A percentile compares a stretch with the other conserved stretches of the same genome.
These are phyloP conservation scores for Arctocebus calabarensis DNA, from an alignment of 2,797 vertebrate genomes.

Conservation along the genomic window DNA sequence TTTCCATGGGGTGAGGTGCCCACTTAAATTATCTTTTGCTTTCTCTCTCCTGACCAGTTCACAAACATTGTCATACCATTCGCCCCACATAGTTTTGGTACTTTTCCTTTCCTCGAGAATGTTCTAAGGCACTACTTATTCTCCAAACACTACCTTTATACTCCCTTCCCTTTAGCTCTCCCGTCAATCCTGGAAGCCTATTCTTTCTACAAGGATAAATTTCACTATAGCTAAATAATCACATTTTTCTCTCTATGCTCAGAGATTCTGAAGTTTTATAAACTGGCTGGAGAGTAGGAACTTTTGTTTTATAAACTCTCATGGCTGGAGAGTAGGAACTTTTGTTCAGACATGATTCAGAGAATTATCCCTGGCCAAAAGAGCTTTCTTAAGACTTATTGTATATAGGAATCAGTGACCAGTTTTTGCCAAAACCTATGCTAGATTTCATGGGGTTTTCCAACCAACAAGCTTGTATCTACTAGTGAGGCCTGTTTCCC, in stretches of 20 bases:
- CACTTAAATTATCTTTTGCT: background rate
- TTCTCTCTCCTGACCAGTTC: background rate
- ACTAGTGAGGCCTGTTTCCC: background rate
- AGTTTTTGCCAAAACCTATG: background rate
- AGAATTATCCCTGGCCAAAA: background rate
- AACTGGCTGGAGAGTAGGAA: background rate
- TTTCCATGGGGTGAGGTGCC: background rate
- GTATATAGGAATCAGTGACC: background rate
- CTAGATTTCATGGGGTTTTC: background rate
- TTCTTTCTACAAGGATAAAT: background rate
- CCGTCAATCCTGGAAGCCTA: background rate
- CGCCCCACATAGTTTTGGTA: background rate
- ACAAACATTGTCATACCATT: background rate
- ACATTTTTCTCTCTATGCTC: background rate
- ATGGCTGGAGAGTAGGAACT: background rate
- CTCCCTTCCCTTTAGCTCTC: background rate
- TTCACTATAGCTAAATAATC: background rate
- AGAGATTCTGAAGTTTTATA: background rate
- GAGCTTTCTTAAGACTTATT: constrained; percentile 5
- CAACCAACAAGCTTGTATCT: background rate
- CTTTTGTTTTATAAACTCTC: too few species aligned
- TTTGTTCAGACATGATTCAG: background rate
- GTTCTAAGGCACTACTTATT: background rate
- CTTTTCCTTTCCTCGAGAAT: background rate
- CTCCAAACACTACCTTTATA: background rate